Conservation (phyloP, 2,888 invertebrate genomes). For the Pseudococcus jackbeardsleyi region DNA sequence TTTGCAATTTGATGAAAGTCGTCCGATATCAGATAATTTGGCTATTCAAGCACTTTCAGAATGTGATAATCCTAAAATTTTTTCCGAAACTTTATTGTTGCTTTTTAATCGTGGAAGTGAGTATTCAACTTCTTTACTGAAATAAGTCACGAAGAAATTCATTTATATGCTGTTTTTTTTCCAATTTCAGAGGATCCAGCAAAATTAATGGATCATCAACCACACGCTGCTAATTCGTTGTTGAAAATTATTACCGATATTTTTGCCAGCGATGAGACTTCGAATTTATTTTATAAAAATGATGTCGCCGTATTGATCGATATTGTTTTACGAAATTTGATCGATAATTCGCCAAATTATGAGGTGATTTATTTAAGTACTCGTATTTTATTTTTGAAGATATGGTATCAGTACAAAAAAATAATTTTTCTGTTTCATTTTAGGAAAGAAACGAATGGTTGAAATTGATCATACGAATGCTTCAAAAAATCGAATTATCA, state of each 20-base stretch:
- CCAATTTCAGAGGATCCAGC: conserved; percentile 86
- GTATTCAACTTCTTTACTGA: conserved; percentile 50
- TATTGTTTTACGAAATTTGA: conserved; percentile 90
- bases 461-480: conserved; percentile 33
- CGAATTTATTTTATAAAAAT: conserved; percentile 92
- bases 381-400: background rate
- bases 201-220: conserved; percentile 85
- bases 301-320: conserved; percentile 95
- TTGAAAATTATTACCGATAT: conserved; percentile 90
- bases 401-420: no score
- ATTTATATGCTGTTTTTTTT: background rate
- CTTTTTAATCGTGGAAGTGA: conserved; percentile 91
- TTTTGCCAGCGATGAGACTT: conserved; percentile 83
- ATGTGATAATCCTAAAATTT: conserved; percentile 79
- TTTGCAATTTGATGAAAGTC: conserved; percentile 79
- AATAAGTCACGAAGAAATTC: background rate
- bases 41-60: conserved; percentile 68
- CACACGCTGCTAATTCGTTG: conserved; percentile 85
- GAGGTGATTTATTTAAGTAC: conserved; percentile 72
- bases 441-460: conserved; percentile 51
- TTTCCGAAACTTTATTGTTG: conserved; percentile 90
- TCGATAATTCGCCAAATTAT: conserved; percentile 91
- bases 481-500: conserved; percentile 31
- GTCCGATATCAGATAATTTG: conserved; percentile 68
- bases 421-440: background rate